These are phyloP conservation scores for Mimas tiliae DNA, from an alignment of 2,888 invertebrate genomes.

Conservation along the genomic window DNA sequence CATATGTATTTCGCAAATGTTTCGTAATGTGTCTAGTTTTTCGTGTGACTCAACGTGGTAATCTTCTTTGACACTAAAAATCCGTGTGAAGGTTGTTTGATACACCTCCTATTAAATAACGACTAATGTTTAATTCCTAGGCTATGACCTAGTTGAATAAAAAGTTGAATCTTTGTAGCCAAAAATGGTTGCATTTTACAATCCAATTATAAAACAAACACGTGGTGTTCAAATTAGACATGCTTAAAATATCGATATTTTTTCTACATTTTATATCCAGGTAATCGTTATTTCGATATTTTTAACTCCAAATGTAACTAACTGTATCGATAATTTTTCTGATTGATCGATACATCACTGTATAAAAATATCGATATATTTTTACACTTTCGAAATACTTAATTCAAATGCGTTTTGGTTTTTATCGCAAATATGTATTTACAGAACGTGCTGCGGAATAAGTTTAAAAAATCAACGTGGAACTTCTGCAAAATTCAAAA, in stretches of 20 bases:
- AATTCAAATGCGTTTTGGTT: too few species aligned
- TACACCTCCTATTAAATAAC: conserved; percentile 9
- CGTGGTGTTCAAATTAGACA: neutral
- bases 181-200: neutral
- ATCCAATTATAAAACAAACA: neutral
- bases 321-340: too few species aligned
- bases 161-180: neutral
- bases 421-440: neutral
- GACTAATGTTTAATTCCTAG: conserved; percentile 22
- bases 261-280: too few species aligned
- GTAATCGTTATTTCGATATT: too few species aligned
- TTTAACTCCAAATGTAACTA: too few species aligned
- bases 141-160: conserved; percentile 11
- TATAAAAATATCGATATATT: too few species aligned
- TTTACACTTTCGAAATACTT: too few species aligned
- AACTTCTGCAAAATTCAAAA: neutral
- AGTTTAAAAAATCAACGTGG: neutral
- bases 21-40: conserved; percentile 21
- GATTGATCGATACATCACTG: too few species aligned
- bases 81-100: conserved; percentile 6
- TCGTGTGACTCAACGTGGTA: conserved; percentile 27
- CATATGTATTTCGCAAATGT: conserved; percentile 16
- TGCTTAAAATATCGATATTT: neutral
- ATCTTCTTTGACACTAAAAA: conserved; percentile 11
- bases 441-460: neutral